These are phyloP conservation scores for Fabriciana adippe DNA, from an alignment of 2,888 invertebrate species.

Conservation along the genomic window DNA sequence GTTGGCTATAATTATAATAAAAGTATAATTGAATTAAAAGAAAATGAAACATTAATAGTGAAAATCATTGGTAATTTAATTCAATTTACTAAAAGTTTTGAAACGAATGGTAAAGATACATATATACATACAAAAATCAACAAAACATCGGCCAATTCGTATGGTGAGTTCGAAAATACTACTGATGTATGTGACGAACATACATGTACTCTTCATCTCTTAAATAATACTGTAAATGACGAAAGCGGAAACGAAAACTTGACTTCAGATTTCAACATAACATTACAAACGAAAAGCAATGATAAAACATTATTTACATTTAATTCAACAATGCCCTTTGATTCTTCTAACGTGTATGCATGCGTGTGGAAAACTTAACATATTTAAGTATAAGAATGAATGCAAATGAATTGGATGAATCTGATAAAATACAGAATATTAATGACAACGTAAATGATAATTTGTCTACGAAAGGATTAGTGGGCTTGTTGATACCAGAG, in stretches of 20 bases:
- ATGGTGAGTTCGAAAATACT: neutral
- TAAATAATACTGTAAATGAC: too few relatives aligned
- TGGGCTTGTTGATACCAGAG: slow-evolving; percentile 22
- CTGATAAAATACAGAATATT: neutral
- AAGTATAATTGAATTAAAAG: slow-evolving; percentile 1
- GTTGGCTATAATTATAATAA: neutral
- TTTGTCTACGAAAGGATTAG: neutral
- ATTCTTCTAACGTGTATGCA: too few relatives aligned
- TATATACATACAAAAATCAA: neutral
- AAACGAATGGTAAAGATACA: neutral
- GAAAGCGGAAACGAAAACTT: too few relatives aligned
- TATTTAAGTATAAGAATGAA: neutral
- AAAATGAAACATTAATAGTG: slow-evolving; percentile 10
- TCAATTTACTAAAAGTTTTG: slow-evolving; percentile 1
- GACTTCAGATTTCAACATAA: too few relatives aligned
- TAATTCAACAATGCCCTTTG: too few relatives aligned
- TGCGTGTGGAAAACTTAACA: too few relatives aligned
- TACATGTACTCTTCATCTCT: too few relatives aligned
- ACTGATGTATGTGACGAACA: too few relatives aligned
- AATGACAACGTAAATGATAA: neutral
- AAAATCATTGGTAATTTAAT: neutral
- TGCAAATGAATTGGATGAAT: neutral
- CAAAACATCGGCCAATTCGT: neutral
- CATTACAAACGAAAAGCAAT: too few relatives aligned
- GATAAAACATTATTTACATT: too few relatives aligned